Percentiles rank a stretch among this genome's conserved stretches.
Conservation (phyloP, 1,140 invertebrate species). For the Leptopilina clavipes region DNA sequence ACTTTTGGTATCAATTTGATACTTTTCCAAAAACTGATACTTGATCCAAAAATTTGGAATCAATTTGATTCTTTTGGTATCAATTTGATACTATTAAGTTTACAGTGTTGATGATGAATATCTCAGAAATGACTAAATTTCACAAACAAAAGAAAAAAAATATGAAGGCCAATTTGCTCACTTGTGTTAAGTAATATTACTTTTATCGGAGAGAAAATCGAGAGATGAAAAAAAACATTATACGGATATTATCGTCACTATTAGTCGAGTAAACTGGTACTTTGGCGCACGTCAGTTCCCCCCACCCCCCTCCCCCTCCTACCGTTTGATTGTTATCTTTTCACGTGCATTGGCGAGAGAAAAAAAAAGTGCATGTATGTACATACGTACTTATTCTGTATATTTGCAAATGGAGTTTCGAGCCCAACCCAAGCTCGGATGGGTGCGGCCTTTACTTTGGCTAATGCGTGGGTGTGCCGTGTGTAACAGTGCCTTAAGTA, state of each 20-base stretch:
- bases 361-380: neutral
- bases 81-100: too few species aligned
- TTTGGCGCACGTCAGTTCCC: slow-evolving; percentile 17
- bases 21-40: too few species aligned
- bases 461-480: slow-evolving; percentile 71
- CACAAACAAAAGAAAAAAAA: neutral
- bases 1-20: too few species aligned
- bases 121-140: slow-evolving; percentile 24
- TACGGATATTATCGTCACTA: slow-evolving; percentile 8
- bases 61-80: too few species aligned
- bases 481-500: slow-evolving; percentile 72
- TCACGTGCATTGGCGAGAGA: slow-evolving; percentile 8
- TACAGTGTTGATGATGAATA: too few species aligned
- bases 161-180: neutral
- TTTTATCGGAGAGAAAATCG: neutral
- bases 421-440: slow-evolving; percentile 64
- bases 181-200: slow-evolving; percentile 20
- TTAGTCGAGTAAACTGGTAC: slow-evolving; percentile 3
- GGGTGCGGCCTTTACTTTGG: slow-evolving; percentile 70
- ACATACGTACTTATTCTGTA: slow-evolving; percentile 6
- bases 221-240: slow-evolving; percentile 3
- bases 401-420: slow-evolving; percentile 53
- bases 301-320: too few species aligned
- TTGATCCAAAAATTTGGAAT: too few species aligned
- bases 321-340: slow-evolving; percentile 28